phyloP scores from a whole-genome alignment of 2,888 invertebrate species.

The Chrysolina oricalcia region DNA sequence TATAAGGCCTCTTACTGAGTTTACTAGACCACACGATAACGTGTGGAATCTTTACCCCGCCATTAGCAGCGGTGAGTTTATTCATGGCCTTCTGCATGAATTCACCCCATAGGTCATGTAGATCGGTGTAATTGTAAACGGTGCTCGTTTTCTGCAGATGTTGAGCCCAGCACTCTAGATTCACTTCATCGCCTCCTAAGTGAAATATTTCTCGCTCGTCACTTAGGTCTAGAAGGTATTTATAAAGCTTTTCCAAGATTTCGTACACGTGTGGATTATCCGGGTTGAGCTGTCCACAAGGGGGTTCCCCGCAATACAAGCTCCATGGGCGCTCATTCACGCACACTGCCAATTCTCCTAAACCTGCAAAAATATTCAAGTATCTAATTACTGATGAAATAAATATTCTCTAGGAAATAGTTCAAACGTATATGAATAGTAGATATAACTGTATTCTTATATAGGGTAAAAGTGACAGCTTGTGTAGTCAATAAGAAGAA shows the following conservation, averaged over 20 bases:
- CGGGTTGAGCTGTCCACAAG: conserved; percentile 90
- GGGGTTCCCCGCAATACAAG: conserved; percentile 87
- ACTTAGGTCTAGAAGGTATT: conserved; percentile 83
- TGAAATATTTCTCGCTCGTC: conserved; percentile 87
- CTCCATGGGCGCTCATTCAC: conserved; percentile 86
- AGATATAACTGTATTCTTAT: no score
- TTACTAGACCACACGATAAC: conserved; percentile 86
- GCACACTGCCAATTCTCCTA: conserved; percentile 87
- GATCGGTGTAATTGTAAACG: conserved; percentile 79
- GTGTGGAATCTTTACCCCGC: conserved; percentile 74
- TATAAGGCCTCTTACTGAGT: conserved; percentile 82
- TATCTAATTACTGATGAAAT: not conserved
- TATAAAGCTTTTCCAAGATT: conserved; percentile 82
- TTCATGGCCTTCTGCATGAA: conserved; percentile 80
- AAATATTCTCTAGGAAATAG: not conserved
- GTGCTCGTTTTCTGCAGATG: conserved; percentile 66
- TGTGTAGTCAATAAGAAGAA: no score
- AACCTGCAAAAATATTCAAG: conserved; percentile 54
- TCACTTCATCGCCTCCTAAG: conserved; percentile 89
- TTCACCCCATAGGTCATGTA: conserved; percentile 86
- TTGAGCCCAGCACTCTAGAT: conserved; percentile 85
- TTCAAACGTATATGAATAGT: no score
- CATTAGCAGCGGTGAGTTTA: conserved; percentile 77
- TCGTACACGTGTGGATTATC: conserved; percentile 85
- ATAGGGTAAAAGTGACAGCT: no score